Percentiles rank a stretch among this genome's conserved stretches.
Evolutionary conservation across 2,113 vertebrate species (phyloP).

Genomic region (Cyphomyrus discorhynchus): DNA sequence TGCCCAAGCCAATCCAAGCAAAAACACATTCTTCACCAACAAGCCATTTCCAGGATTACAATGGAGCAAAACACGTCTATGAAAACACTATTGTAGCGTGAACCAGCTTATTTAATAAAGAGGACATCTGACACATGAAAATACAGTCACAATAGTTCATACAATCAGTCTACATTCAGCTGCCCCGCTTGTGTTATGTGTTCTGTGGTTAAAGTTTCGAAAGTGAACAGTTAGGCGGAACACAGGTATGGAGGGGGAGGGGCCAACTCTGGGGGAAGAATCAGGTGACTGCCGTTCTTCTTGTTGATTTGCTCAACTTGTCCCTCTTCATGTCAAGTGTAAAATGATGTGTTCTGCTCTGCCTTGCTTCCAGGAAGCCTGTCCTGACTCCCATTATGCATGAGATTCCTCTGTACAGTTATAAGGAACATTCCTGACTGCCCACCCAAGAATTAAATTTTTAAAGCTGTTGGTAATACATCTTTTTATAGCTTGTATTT

Average conservation of each 20-base stretch:
- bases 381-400: not conserved
- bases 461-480: not conserved
- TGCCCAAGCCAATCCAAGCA: not conserved
- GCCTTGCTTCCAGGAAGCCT: not conserved
- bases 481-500: not conserved
- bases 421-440: not conserved
- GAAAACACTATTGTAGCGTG: not conserved
- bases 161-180: not conserved
- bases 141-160: not conserved
- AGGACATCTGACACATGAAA: not conserved
- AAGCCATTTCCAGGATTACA: not conserved
- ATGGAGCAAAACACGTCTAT: not conserved
- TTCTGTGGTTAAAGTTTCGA: not conserved
- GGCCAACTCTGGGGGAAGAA: not conserved
- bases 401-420: not conserved
- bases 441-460: not conserved
- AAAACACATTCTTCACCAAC: not conserved
- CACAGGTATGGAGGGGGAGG: not conserved
- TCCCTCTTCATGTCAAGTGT: not conserved
- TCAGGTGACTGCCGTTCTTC: not conserved
- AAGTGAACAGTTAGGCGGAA: not conserved
- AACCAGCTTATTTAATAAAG: not conserved
- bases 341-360: not conserved
- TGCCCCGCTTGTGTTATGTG: not conserved
- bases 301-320: not conserved